Evolutionary conservation across 2,113 vertebrate genomes (phyloP), one percentile per base, ranked within the genome.

Genomic region (Lagopus leucura): DNA sequence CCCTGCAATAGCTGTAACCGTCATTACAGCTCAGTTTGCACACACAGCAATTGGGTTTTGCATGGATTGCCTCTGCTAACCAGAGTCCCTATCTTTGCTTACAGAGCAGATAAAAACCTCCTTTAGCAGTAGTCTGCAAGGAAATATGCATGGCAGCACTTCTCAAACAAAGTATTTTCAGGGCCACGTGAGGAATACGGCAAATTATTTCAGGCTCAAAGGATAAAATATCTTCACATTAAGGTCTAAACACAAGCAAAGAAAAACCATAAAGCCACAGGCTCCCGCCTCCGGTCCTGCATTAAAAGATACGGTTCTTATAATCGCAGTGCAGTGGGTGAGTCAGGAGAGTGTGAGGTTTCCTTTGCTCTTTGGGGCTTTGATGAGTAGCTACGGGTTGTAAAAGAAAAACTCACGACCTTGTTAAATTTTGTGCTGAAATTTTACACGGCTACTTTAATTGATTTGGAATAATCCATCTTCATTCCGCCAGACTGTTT

Each of bases 71-170:
- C 58, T 65, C 67, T 70, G 64, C 86, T 36, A 43, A 45, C 22
- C 81, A 6, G 28, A 40, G 77, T 52, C 43, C 57, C 76, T 57
- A 25, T 6, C 93, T 87, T 47, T 87, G 95, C 94, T 75, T 40
- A 43, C 65, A 17, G 89, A 34, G 93, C 91, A 93, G 25, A 61
- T 27, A 72, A 65, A 94, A 93, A 15, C 81, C 81, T 86, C 84
- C 60, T 66, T 10, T 13, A 60, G 86, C 91, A 70, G 72, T 54
- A 52, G 81, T 55, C 85, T 64, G 25, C 38, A 13, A 34, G 71
- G 43, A 69, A 40, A 11, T 67, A 36, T 70, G 50, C 77, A 54
- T 10, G 74, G 58, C 91, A 93, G 91, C 95, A 40, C 2, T 91
- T 57, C 73, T 58, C 75, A 21, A 9, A 36, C 22, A 19, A 24